A percentile compares a stretch with the other conserved stretches of the same genome.
These are phyloP conservation scores for Scolanthus callimorphus DNA, from an alignment of 92 coral and sea anemone species.

Conservation along the genomic window DNA sequence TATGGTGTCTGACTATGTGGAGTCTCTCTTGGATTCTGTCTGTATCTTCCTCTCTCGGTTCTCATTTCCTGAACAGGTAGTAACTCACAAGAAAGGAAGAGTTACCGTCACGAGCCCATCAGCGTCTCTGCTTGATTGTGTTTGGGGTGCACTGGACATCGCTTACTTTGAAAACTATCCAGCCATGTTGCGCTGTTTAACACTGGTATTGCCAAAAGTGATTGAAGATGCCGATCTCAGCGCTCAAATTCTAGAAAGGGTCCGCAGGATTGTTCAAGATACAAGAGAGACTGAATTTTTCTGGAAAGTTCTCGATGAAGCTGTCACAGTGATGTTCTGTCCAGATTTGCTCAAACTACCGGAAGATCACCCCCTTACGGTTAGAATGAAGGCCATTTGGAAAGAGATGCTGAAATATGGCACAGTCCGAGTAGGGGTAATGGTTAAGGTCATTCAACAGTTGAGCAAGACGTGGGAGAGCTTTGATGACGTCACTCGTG, in stretches of 20 bases:
- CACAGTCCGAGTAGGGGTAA: constrained; percentile 73
- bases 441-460: constrained; percentile 71
- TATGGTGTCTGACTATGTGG: constrained; percentile 60
- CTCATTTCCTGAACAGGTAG: not conserved
- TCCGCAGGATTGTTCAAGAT: constrained; percentile 74
- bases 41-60: constrained; percentile 44
- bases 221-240: constrained; percentile 40
- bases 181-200: constrained; percentile 61
- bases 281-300: constrained; percentile 59
- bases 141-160: constrained; percentile 65
- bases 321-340: constrained; percentile 56
- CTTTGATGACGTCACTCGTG: constrained; percentile 8
- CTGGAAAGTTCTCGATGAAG: constrained; percentile 68
- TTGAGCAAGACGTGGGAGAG: constrained; percentile 68
- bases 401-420: constrained; percentile 54
- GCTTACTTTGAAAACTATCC: constrained; percentile 56
- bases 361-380: constrained; percentile 57
- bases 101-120: constrained; percentile 7
- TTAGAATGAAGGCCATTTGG: constrained; percentile 48
- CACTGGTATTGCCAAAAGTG: constrained; percentile 57
- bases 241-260: constrained; percentile 51
- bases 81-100: not conserved
- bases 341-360: constrained; percentile 69
- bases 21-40: constrained; percentile 68
- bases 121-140: constrained; percentile 49